A percentile compares a stretch with the other conserved stretches of the same genome.
phyloP scores from a whole-genome alignment of 2,797 vertebrate genomes.

The Sebastes taczanowskii region DNA sequence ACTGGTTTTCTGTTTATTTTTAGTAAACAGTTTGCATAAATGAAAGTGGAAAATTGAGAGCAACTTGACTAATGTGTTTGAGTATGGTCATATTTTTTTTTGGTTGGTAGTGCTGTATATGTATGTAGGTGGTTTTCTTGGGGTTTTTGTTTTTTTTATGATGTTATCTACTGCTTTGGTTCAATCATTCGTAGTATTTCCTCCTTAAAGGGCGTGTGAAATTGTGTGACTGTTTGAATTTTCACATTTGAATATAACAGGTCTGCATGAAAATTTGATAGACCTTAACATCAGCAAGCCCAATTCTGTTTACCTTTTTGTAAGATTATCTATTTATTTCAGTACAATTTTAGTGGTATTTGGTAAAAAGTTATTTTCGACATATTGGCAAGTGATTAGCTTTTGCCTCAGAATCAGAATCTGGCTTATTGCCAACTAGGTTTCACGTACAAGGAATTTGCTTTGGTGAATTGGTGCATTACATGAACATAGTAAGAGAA shows the following conservation, averaged over 20 bases:
- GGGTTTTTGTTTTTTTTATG: conserved; percentile 31
- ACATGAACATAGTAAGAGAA: too few relatives aligned
- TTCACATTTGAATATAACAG: not conserved
- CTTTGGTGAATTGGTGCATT: not conserved
- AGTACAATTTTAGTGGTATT: not conserved
- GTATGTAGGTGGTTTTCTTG: conserved; percentile 6
- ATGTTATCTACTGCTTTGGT: not conserved
- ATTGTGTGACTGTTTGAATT: not conserved
- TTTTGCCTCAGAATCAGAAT: not conserved
- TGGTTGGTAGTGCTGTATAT: not conserved
- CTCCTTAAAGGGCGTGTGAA: not conserved
- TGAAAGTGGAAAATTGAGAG: not conserved
- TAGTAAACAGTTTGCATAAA: not conserved
- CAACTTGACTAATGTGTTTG: not conserved
- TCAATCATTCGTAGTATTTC: conserved; percentile 1
- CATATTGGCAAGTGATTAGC: not conserved
- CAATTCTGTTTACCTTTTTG: not conserved
- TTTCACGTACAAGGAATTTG: not conserved
- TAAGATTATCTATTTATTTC: not conserved
- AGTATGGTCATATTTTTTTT: not conserved
- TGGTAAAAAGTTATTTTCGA: not conserved
- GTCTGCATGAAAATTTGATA: not conserved
- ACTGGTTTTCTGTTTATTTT: not conserved
- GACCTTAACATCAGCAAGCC: not conserved
- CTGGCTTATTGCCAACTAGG: not conserved